Percentiles rank a stretch among this genome's conserved stretches.
phyloP scores from a whole-genome alignment of 2,888 invertebrate species.

The Epinotia bilunana region DNA sequence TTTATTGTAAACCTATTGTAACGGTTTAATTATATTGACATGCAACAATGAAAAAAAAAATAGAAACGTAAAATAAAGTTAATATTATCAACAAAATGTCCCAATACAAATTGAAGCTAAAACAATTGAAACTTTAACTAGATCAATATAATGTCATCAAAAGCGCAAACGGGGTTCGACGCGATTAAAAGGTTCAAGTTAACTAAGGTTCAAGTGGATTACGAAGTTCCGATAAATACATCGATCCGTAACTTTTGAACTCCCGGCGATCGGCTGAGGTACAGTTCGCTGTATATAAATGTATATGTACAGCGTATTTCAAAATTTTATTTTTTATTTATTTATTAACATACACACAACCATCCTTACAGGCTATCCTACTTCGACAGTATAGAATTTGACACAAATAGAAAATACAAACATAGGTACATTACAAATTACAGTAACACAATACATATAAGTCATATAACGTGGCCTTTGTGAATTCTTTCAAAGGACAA shows the following conservation, averaged over 20 bases:
- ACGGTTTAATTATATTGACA: no score
- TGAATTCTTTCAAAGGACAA: no score
- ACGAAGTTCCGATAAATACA: conserved; percentile 39
- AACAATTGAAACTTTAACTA: conserved; percentile 30
- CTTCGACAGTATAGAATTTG: no score
- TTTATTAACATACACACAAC: no score
- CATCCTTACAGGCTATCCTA: no score
- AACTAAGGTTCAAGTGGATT: conserved; percentile 26
- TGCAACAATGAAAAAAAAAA: background rate
- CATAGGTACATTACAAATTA: no score
- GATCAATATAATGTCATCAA: conserved; percentile 41
- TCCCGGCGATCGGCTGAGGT: background rate
- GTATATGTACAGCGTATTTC: background rate
- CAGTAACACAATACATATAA: no score
- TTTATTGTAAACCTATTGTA: no score
- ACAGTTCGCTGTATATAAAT: background rate
- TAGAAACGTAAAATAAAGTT: background rate
- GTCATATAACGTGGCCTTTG: no score
- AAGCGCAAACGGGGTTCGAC: conserved; percentile 38
- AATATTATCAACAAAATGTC: conserved; percentile 3
- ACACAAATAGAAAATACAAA: no score
- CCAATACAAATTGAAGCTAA: conserved; percentile 8
- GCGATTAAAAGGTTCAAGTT: conserved; percentile 39
- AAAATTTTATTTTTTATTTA: no score
- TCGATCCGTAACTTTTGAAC: conserved; percentile 37